phyloP scores from a whole-genome alignment of 2,888 invertebrate genomes.

The Abrostola tripartita region DNA sequence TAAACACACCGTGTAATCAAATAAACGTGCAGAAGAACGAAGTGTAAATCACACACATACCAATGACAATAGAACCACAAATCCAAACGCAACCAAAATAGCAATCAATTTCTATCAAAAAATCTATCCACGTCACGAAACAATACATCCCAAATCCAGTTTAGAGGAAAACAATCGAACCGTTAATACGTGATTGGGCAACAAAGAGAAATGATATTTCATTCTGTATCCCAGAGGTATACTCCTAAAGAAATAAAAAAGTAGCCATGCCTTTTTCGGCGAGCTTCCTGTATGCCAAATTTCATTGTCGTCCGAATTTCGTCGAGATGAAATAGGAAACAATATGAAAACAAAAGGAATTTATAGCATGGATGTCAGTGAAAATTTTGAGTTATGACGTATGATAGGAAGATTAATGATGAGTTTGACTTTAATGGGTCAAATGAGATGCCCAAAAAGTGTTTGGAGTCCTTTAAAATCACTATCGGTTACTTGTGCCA shows the following conservation, averaged over 20 bases:
- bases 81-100: neutral
- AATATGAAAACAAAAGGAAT: conserved; percentile 16
- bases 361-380: neutral
- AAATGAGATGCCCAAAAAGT: too few species aligned
- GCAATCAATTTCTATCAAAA: conserved; percentile 1
- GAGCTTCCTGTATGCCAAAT: conserved; percentile 46
- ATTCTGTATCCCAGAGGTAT: conserved; percentile 43
- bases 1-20: too few species aligned
- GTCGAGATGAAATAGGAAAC: conserved; percentile 5
- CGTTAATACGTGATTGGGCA: conserved; percentile 51
- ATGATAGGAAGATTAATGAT: too few species aligned
- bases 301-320: conserved; percentile 47
- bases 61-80: neutral
- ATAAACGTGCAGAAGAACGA: too few species aligned
- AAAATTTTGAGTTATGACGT: conserved; percentile 26
- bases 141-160: conserved; percentile 23
- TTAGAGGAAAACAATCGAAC: conserved; percentile 48
- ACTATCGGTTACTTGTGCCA: too few species aligned
- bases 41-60: neutral
- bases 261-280: conserved; percentile 22
- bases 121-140: conserved; percentile 14
- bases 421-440: too few species aligned
- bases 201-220: conserved; percentile 53
- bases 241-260: conserved; percentile 20
- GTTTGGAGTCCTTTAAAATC: too few species aligned